Conservation (phyloP, 2,888 invertebrate species). For the Dolichomitus sp. region DNA sequence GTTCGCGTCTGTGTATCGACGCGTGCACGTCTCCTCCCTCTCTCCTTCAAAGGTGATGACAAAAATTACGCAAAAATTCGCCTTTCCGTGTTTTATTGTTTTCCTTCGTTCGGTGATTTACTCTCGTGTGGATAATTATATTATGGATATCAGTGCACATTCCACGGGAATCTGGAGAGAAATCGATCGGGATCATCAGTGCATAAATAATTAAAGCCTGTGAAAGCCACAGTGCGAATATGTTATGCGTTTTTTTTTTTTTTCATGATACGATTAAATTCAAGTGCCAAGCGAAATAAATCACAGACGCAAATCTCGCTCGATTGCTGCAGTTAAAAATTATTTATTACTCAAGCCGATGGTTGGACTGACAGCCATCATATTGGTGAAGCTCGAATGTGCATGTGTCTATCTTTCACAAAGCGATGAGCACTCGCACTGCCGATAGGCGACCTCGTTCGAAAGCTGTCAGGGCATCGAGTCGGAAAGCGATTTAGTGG, state of each 20-base stretch:
- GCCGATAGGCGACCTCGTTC: constrained; percentile 45
- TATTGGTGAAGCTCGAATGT: not conserved
- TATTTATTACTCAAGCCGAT: constrained; percentile 5
- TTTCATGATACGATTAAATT: not conserved
- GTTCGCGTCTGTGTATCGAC: constrained; percentile 78
- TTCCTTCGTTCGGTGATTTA: not conserved
- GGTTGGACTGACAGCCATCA: not conserved
- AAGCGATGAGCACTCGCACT: not conserved
- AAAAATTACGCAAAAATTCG: constrained; percentile 7
- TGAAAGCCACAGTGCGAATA: constrained; percentile 4
- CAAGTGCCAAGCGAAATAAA: not conserved
- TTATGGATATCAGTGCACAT: constrained; percentile 46
- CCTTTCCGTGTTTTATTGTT: constrained; percentile 18
- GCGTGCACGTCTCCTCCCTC: constrained; percentile 72
- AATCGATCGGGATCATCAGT: constrained; percentile 51
- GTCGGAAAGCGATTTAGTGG: constrained; percentile 63
- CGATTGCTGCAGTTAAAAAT: constrained; percentile 10
- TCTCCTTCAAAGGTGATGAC: constrained; percentile 46
- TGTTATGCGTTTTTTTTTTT: not conserved
- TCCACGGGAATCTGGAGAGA: constrained; percentile 18
- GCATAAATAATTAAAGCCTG: constrained; percentile 18
- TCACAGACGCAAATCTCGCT: not conserved
- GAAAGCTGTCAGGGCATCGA: constrained; percentile 60
- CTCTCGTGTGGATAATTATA: constrained; percentile 33
- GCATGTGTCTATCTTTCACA: not conserved